phyloP scores from a whole-genome alignment of 2,113 vertebrate species.

The Lipophrys pholis region DNA sequence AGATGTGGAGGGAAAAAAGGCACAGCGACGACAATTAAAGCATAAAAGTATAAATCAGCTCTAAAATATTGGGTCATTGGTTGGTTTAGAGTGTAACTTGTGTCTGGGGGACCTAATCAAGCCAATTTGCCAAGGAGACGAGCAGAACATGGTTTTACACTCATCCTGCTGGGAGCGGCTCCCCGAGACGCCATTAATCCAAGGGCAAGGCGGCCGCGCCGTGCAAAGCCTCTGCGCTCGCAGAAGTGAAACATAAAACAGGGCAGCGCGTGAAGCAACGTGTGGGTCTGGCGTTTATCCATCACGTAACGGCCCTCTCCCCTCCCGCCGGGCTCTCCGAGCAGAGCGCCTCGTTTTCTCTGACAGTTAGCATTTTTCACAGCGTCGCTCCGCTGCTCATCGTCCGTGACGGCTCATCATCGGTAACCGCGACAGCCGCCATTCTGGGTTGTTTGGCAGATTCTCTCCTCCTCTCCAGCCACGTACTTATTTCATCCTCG shows the following conservation, averaged over 20 bases:
- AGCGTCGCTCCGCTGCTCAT: too few relatives aligned
- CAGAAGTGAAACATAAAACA: conserved; percentile 34
- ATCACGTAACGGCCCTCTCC: conserved; percentile 21
- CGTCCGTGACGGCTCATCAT: conserved; percentile 46
- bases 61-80: too few relatives aligned
- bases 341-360: conserved; percentile 40
- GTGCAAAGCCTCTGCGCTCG: conserved; percentile 14
- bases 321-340: conserved; percentile 18
- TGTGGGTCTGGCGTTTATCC: conserved; percentile 44
- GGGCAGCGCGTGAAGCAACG: conserved; percentile 14
- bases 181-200: conserved; percentile 24
- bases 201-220: conserved; percentile 25
- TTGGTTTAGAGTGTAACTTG: too few relatives aligned
- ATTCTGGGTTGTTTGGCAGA: conserved; percentile 39
- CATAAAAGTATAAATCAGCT: too few relatives aligned
- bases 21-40: too few relatives aligned
- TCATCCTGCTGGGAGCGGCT: conserved; percentile 7
- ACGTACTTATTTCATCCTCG: conserved; percentile 10
- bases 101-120: not conserved
- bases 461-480: conserved; percentile 11
- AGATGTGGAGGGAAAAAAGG: too few relatives aligned
- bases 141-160: not conserved
- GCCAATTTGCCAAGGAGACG: too few relatives aligned
- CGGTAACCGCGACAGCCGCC: conserved; percentile 33
- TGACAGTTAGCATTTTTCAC: conserved; percentile 48